Percentiles rank a stretch among this genome's conserved stretches.
These are phyloP conservation scores for Copidosoma aretas DNA, from an alignment of 2,888 invertebrate genomes.

Conservation along the genomic window DNA sequence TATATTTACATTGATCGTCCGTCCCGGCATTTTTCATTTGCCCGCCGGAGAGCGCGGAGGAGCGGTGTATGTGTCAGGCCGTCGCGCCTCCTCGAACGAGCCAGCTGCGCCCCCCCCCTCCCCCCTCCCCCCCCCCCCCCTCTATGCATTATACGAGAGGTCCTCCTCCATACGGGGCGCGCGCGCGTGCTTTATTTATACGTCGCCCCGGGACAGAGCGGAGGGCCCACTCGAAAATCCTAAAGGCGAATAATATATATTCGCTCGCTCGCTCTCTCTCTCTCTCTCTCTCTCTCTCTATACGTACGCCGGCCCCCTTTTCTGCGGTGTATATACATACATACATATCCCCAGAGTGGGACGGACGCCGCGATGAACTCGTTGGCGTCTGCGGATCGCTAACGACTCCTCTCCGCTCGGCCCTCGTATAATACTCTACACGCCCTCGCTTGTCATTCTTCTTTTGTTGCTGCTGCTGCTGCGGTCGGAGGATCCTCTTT, in stretches of 20 bases:
- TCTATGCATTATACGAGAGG: constrained; percentile 37
- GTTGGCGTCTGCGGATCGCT: constrained; percentile 21
- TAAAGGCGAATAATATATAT: constrained; percentile 21
- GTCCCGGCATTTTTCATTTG: constrained; percentile 54
- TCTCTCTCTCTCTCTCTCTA: constrained; percentile 2
- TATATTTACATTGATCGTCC: constrained; percentile 63
- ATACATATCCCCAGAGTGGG: too few relatives aligned
- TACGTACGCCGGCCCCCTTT: too few relatives aligned
- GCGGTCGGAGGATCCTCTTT: background rate
- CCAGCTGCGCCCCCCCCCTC: constrained; percentile 6
- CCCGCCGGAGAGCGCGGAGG: too few relatives aligned
- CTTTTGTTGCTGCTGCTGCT: background rate
- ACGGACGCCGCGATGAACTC: constrained; percentile 25
- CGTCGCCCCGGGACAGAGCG: constrained; percentile 44
- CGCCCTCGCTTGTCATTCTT: constrained; percentile 1
- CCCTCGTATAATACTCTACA: constrained; percentile 4
- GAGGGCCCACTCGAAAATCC: constrained; percentile 40
- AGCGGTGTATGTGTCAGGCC: constrained; percentile 42
- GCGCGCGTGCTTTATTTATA: constrained; percentile 57
- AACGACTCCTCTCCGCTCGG: background rate
- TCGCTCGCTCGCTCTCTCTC: constrained; percentile 4
- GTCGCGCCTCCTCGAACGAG: constrained; percentile 48
- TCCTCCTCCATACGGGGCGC: constrained; percentile 43
- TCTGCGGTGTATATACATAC: too few relatives aligned
- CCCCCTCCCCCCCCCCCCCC: constrained; percentile 5